A percentile compares a stretch with the other conserved stretches of the same genome.
These are phyloP conservation scores for Darevskia mixta DNA, from an alignment of 2,797 vertebrate species.

Conservation along the genomic window DNA sequence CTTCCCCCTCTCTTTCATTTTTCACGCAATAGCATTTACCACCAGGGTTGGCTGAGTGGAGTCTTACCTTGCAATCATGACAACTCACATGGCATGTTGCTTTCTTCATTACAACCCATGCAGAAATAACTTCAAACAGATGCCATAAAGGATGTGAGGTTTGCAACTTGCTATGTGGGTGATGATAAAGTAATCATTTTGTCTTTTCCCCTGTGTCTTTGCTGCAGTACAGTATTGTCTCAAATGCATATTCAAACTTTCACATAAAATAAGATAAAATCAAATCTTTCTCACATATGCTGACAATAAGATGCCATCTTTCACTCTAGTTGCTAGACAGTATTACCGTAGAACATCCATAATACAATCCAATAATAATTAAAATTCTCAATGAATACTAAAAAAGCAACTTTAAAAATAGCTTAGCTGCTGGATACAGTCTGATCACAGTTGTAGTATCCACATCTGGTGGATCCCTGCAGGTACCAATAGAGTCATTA, in stretches of 20 bases:
- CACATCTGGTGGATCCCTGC: too few relatives aligned
- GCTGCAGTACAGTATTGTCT: too few relatives aligned
- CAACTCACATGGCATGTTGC: background rate
- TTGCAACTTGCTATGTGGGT: background rate
- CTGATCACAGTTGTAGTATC: too few relatives aligned
- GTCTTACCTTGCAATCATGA: background rate
- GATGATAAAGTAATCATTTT: background rate
- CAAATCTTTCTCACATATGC: background rate
- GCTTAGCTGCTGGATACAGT: too few relatives aligned
- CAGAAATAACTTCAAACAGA: background rate
- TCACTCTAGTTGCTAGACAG: too few relatives aligned
- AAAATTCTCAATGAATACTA: too few relatives aligned
- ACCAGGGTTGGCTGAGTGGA: background rate
- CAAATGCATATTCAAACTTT: background rate
- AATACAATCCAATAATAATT: too few relatives aligned
- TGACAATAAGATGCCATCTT: too few relatives aligned
- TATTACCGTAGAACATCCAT: too few relatives aligned
- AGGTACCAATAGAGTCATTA: too few relatives aligned
- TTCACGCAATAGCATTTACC: background rate
- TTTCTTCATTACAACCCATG: background rate
- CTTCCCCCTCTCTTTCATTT: background rate
- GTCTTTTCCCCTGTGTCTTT: too few relatives aligned
- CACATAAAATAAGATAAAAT: background rate
- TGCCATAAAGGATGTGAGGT: background rate
- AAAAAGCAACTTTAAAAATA: too few relatives aligned